Evolutionary conservation across 2,113 vertebrate genomes (phyloP).

Genomic region (Platanista minor): DNA sequence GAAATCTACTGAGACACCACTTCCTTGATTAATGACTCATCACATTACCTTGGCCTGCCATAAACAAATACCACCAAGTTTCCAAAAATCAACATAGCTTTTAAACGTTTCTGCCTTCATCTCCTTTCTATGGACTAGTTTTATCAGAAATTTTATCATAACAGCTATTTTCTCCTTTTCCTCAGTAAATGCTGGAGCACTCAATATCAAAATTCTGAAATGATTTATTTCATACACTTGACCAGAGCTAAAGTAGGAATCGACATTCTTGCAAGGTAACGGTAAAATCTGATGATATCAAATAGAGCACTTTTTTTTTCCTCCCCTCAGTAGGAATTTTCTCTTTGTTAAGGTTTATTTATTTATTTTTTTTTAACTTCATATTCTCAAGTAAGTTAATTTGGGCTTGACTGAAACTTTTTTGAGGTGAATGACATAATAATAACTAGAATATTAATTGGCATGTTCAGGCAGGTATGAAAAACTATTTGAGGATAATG

Average conservation of each 20-base stretch:
- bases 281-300: background rate
- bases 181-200: background rate
- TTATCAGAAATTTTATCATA: background rate
- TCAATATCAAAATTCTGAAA: background rate
- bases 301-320: background rate
- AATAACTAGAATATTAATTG: slow-evolving; percentile 23
- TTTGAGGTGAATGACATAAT: background rate
- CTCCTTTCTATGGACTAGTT: background rate
- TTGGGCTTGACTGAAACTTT: background rate
- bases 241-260: background rate
- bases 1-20: background rate
- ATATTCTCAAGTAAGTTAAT: slow-evolving; percentile 13
- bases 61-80: background rate
- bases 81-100: background rate
- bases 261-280: background rate
- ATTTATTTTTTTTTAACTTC: background rate
- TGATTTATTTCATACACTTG: background rate
- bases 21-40: background rate
- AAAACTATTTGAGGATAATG: background rate
- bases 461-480: background rate
- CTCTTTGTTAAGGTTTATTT: background rate
- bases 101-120: background rate
- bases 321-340: background rate
- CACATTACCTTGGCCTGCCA: background rate
- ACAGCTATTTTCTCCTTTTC: background rate